phyloP scores from a whole-genome alignment of 2,113 vertebrate species.

The Chrysochloris asiatica region DNA sequence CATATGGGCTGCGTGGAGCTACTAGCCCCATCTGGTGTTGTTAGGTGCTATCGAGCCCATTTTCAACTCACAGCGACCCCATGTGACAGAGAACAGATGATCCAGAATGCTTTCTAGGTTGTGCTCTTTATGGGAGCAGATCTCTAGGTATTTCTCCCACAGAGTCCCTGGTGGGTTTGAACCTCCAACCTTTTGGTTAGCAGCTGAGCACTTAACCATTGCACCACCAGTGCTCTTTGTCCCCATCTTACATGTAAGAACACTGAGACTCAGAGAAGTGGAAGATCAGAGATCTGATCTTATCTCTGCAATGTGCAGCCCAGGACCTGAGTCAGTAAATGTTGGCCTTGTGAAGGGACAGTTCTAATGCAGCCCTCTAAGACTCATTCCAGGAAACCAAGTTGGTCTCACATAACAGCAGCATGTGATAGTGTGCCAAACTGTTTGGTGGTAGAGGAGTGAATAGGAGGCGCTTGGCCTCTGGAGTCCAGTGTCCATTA shows the following conservation, averaged over 20 bases:
- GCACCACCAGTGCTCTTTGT: background rate
- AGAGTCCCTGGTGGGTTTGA: background rate
- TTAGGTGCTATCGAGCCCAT: background rate
- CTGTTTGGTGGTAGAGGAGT: accelerated
- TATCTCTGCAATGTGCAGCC: background rate
- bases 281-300: background rate
- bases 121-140: background rate
- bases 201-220: background rate
- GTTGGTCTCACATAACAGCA: background rate
- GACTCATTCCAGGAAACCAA: background rate
- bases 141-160: background rate
- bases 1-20: background rate
- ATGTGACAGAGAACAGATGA: background rate
- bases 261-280: background rate
- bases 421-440: background rate
- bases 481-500: background rate
- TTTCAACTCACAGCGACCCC: background rate
- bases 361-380: accelerated
- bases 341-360: accelerated
- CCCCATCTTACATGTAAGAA: background rate
- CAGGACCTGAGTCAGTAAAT: background rate
- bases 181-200: background rate
- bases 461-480: background rate
- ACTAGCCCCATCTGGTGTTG: background rate
- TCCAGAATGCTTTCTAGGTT: background rate